Conservation (phyloP, 2,888 invertebrate species). For the Nephrotoma appendiculata region DNA sequence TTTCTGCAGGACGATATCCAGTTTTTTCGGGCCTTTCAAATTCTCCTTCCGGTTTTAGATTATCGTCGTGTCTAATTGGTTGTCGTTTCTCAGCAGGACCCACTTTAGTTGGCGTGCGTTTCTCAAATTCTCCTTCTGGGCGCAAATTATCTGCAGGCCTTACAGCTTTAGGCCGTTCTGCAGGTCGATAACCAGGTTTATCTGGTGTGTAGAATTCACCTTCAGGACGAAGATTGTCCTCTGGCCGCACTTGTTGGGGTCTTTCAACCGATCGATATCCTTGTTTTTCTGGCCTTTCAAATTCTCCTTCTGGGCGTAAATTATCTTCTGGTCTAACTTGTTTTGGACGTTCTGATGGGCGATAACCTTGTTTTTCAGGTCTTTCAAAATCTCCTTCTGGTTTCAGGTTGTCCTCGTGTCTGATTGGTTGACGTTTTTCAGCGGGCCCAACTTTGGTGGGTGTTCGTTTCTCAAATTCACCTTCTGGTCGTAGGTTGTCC, state of each 20-base stretch:
- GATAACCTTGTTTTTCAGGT: constrained; percentile 35
- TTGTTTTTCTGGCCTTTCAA: constrained; percentile 25
- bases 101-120: constrained; percentile 12
- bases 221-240: constrained; percentile 44
- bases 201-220: constrained; percentile 33
- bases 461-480: constrained; percentile 30
- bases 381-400: constrained; percentile 38
- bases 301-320: constrained; percentile 39
- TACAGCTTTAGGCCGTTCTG: constrained; percentile 32
- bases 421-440: constrained; percentile 29
- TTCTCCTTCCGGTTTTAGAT: constrained; percentile 35
- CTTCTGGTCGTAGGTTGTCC: constrained; percentile 32
- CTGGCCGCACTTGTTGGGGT: constrained; percentile 38
- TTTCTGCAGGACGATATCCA: constrained; percentile 23
- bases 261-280: constrained; percentile 35
- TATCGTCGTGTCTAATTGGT: constrained; percentile 31
- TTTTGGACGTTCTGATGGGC: constrained; percentile 41
- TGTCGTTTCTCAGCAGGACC: constrained; percentile 23
- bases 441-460: constrained; percentile 31
- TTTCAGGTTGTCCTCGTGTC: constrained; percentile 35
- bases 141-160: constrained; percentile 30
- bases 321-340: constrained; percentile 44
- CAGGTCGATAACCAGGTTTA: constrained; percentile 32
- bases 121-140: constrained; percentile 39
- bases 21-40: constrained; percentile 30